phyloP scores from a whole-genome alignment of 1,140 invertebrate species.

The Oncopodura yosiiana region DNA sequence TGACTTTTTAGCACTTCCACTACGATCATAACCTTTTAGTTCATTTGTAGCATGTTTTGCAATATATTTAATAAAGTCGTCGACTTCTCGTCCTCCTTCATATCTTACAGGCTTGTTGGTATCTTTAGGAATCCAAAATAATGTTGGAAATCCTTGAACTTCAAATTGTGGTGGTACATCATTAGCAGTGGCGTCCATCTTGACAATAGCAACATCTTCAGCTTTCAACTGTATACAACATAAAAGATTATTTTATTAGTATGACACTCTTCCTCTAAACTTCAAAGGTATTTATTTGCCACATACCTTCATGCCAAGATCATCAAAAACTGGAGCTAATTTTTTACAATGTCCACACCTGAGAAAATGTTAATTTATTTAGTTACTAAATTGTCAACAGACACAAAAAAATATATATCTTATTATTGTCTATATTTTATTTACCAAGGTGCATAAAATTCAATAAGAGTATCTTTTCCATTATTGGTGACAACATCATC shows the following conservation, averaged over 20 bases:
- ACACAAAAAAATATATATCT: not conserved
- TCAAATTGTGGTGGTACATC: constrained; percentile 89
- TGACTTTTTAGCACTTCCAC: constrained; percentile 72
- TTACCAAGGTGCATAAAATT: constrained; percentile 94
- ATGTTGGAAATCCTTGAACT: constrained; percentile 93
- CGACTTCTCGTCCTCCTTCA: constrained; percentile 85
- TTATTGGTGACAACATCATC: constrained; percentile 87
- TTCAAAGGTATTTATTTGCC: constrained; percentile 11
- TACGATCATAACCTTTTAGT: constrained; percentile 77
- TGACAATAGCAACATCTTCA: constrained; percentile 87
- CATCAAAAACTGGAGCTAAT: constrained; percentile 84
- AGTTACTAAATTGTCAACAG: constrained; percentile 27
- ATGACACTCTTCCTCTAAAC: not conserved
- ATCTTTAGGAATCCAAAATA: constrained; percentile 89
- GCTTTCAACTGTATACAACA: constrained; percentile 53
- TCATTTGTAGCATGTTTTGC: constrained; percentile 82
- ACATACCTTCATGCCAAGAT: constrained; percentile 76
- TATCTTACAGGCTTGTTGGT: constrained; percentile 71
- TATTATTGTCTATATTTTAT: not conserved
- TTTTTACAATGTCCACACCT: constrained; percentile 95
- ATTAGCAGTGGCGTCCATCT: constrained; percentile 97
- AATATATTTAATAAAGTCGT: constrained; percentile 95
- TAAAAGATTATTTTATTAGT: not conserved
- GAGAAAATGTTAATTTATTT: constrained; percentile 20
- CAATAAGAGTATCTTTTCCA: constrained; percentile 85